Base-by-base conservation (phyloP, 1,140 invertebrate genomes). In the Lerema accius region DNA sequence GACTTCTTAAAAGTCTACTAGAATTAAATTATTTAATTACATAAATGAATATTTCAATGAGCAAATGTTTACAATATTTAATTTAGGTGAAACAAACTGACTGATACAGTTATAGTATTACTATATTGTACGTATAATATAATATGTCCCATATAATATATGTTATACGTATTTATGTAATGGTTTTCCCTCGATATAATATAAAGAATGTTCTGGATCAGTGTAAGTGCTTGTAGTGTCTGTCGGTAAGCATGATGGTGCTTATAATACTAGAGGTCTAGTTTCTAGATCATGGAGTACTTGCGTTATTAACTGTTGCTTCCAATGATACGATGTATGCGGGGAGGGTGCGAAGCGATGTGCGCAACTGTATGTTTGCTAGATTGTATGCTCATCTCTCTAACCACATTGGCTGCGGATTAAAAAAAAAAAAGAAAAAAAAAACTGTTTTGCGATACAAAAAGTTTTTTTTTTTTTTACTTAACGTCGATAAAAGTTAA, bases 161-260 rank as follows among this genome's bases (percentile, higher is more conserved):
- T 61, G 43, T 66, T 63, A 70, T 15, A 64, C 49, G 53, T 69
- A 69, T 71, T 70, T 78, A 73, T 73, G 65, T 14, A 71, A 72
- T 68, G 65, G 46, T 46, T 72, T 75, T 68, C 64, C 55, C 67
- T 62, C 35, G 43, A 46, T 62, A 46, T 65, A 53, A 63, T 63
- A 56, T 67, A 62, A 71, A 74, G 72, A 70, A 70, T 74, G 51
- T 77, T 67, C 78, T 74, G 79, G 78, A 84, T 82, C 65, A 76
- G 80, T 85, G 83, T 88, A 85, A 85, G 79, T 67, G 85, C 85
- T 88, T 88, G 80, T 88, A 88, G 85, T 88, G 76, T 84, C 69
- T 75, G 78, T 86, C 76, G 78, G 72, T 66, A 76, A 73, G 85
- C 83, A 88, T 88, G 85, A 69, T 76, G 78, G 73, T 78, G 85